Evolutionary conservation across 2,113 vertebrate species (phyloP).

Genomic region (Tyto alba): DNA sequence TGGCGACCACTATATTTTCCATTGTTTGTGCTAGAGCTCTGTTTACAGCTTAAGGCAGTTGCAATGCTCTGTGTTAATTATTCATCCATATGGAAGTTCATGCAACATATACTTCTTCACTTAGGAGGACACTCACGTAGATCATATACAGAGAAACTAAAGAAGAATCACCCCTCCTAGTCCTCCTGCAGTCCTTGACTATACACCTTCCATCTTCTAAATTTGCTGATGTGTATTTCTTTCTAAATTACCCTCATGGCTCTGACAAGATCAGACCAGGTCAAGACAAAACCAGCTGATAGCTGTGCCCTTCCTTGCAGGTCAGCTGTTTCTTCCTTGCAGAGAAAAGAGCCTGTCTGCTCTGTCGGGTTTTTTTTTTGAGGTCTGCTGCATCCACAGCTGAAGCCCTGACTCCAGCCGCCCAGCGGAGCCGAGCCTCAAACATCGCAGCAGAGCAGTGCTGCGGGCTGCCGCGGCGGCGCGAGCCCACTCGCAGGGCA

Average conservation of each 20-base stretch:
- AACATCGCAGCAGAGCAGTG: not conserved
- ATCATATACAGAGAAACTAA: not conserved
- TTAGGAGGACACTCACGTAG: not conserved
- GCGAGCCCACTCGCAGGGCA: not conserved
- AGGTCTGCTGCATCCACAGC: not conserved
- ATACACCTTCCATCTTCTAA: not conserved
- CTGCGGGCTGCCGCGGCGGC: not conserved
- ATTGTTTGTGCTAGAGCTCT: constrained; percentile 8
- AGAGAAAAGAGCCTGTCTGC: not conserved
- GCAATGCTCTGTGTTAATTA: not conserved
- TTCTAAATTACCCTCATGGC: not conserved
- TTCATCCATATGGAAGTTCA: not conserved
- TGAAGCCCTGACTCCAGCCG: not conserved
- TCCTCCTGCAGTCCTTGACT: not conserved
- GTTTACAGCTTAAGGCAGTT: not conserved
- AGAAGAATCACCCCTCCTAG: not conserved
- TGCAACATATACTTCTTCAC: not conserved
- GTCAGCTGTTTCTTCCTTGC: not conserved
- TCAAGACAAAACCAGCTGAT: not conserved
- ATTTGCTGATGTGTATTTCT: not conserved
- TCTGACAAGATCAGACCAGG: not conserved
- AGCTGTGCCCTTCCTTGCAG: not conserved
- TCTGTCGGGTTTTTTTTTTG: not conserved
- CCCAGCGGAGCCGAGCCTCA: not conserved
- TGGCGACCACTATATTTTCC: constrained; percentile 13